Percentiles rank a stretch among this genome's conserved stretches.
These are phyloP conservation scores for Ptychoptera contaminata DNA, from an alignment of 2,888 invertebrate genomes.

Conservation along the genomic window DNA sequence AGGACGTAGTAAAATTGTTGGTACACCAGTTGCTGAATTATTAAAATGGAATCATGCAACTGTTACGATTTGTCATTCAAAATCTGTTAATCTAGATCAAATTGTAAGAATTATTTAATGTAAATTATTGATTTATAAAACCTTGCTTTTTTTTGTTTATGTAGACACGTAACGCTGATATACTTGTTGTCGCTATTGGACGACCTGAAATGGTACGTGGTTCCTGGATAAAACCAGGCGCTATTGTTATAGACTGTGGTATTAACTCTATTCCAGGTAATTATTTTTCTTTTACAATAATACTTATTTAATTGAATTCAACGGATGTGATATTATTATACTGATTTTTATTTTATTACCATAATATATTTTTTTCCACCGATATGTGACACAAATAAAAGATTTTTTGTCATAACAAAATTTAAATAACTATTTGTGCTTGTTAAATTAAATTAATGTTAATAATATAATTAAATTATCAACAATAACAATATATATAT, in stretches of 20 bases:
- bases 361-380: no score
- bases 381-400: no score
- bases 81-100: constrained; percentile 65
- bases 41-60: constrained; percentile 95
- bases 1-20: constrained; percentile 95
- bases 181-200: constrained; percentile 93
- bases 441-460: no score
- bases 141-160: not conserved
- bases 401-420: no score
- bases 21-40: constrained; percentile 85
- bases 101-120: constrained; percentile 35
- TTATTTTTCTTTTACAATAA: no score
- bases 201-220: constrained; percentile 78
- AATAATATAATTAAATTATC: no score
- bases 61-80: constrained; percentile 93
- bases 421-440: no score
- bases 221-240: constrained; percentile 94
- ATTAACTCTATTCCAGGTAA: constrained; percentile 53
- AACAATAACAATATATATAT: no score
- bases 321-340: no score
- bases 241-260: constrained; percentile 97
- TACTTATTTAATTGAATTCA: no score
- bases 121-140: not conserved
- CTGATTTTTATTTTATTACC: no score
- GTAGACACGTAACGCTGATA: constrained; percentile 68